Evolutionary conservation across 2,888 invertebrate genomes (phyloP), one percentile per base, ranked within the genome.

Genomic region (Eilema sororculum): DNA sequence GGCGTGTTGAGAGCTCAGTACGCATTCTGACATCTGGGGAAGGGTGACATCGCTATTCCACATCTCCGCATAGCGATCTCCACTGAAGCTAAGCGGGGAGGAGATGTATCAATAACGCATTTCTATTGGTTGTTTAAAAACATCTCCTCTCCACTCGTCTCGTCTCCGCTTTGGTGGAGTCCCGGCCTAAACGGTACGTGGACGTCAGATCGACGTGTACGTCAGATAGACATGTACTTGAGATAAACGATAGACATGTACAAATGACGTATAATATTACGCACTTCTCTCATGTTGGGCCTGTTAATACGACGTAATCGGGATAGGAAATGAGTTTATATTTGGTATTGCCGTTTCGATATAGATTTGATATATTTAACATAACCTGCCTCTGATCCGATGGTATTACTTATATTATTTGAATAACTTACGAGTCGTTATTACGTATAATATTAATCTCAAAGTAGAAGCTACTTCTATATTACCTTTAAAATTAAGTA

Each of bases 241-340:
- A 46, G 46, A 33, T 41, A 28, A 28, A 57, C 57, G 46, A 33
- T 41, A 28, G 52, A 57, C 57, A 24, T 57, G 22, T 57, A 46
- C 52, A 25, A 20, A 46, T n/a, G 52, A 65, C 28, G 28, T 65
- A 22, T 52, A 56, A 63, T 59, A 69, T 59, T 60, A 58, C 24
- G 12, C 56, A 60, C n/a, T 65, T 60, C 56, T 30, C 28, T 60
- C 46, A 61, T 56, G 24, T 41, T 62, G 30, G 62, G 56, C 62
- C 30, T n/a, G 57, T 41, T 70, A 62, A 66, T 69, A 30, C 59
- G 37, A 62, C 57, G 65, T 66, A 65, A 70, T 70, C 57, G 24
- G 65, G n/a, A 52, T 41, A 12, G 37, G n/a, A 60, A 37, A 60
- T 60, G 69, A 65, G 25, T 25, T 30, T 30, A 6, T 64, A 41